These are phyloP conservation scores for Micromys minutus DNA, from an alignment of 2,113 vertebrate species.

Conservation along the genomic window DNA sequence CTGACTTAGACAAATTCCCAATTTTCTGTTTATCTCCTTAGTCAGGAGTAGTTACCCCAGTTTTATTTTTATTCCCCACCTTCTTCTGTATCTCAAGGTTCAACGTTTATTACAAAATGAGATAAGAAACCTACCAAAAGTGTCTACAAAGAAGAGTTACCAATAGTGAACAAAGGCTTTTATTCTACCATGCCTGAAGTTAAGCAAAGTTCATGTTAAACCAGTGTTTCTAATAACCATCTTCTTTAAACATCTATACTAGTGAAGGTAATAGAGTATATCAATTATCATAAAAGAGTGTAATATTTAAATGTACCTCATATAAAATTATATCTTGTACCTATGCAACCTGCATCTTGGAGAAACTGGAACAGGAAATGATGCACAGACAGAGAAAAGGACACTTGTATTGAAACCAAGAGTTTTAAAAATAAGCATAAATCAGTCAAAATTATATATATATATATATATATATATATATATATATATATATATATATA, in stretches of 20 bases:
- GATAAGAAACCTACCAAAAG: neutral
- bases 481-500: neutral
- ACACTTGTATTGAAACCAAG: neutral
- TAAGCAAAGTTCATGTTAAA: slow-evolving; percentile 22
- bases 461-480: neutral
- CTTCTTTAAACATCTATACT: slow-evolving; percentile 28
- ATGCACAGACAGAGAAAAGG: neutral
- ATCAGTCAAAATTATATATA: neutral
- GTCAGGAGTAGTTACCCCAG: neutral
- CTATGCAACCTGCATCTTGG: neutral
- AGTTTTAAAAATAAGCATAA: slow-evolving; percentile 36
- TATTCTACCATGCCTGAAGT: neutral
- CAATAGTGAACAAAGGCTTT: neutral
- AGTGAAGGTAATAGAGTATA: neutral
- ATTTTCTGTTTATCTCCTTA: neutral
- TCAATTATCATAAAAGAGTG: neutral
- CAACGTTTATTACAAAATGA: neutral
- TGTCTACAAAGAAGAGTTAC: neutral
- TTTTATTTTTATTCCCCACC: too few relatives aligned
- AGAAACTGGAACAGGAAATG: neutral
- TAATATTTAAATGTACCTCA: slow-evolving; percentile 24
- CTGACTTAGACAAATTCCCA: neutral
- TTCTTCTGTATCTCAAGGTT: neutral
- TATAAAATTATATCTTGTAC: neutral
- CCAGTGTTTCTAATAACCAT: neutral